Conservation (phyloP, 2,113 vertebrate genomes). For the Thalassoma bifasciatum region DNA sequence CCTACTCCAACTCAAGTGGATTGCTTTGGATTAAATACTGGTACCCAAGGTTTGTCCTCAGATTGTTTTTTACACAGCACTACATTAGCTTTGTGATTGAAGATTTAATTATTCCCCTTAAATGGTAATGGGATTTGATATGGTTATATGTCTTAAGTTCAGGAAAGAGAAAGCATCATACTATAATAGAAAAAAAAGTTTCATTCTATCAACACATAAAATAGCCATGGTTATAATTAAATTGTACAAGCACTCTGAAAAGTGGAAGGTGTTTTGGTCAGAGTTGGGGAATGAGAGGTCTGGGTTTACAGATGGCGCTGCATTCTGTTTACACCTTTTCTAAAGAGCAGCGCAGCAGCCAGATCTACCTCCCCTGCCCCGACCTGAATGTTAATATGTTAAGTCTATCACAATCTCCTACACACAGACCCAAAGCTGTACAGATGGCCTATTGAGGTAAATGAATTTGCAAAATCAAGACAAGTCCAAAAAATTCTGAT, state of each 20-base stretch:
- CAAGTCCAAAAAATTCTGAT: no score
- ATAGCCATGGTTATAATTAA: neutral
- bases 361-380: constrained; percentile 13
- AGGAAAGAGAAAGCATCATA: neutral
- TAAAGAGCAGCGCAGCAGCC: constrained; percentile 21
- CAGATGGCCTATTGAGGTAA: constrained; percentile 2
- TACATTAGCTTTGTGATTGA: no score
- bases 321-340: constrained; percentile 55
- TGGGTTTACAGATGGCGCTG: constrained; percentile 59
- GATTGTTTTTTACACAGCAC: no score
- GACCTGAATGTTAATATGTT: constrained; percentile 26
- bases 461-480: no score
- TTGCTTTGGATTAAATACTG: no score
- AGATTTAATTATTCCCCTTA: neutral
- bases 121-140: neutral
- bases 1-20: no score
- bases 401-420: constrained; percentile 2
- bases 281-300: constrained; percentile 27
- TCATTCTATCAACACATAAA: neutral
- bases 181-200: neutral
- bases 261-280: constrained; percentile 20
- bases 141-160: no score
- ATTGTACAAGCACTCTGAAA: neutral
- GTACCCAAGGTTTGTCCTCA: no score
- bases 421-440: neutral